Base-by-base conservation (phyloP, 2,888 invertebrate species). In the Xestoiulus laeticollis region DNA sequence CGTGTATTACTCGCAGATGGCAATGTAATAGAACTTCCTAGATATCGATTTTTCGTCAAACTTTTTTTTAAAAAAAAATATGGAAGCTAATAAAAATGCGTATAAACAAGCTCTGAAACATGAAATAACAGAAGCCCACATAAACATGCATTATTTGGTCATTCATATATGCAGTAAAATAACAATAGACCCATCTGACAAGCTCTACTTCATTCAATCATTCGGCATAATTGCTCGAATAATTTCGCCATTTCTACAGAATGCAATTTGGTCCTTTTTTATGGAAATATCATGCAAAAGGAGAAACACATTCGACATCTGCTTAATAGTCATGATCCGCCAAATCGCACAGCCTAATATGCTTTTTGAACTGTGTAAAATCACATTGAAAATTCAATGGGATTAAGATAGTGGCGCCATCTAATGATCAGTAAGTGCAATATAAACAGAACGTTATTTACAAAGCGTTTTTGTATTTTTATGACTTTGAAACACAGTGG, bases 171-270 rank as follows among this genome's bases (percentile, higher is more conserved):
- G n/a, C 53, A 59, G 53, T 2, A 5, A n/a, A 59, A 59, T n/a
- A 59, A 59, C 53, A 59, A 59, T n/a, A n/a, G 53, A 6, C 53
- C 53, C 53, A n/a, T 59, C 48, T 48, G 48, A 48, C 48, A 48
- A 16, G 48, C 14, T 16, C 48, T 16, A 10, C 48, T 48, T 48
- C 48, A 48, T 48, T 48, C 48, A 48, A 48, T 48, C 53, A 59
- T 59, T 59, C 53, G 53, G n/a, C 53, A n/a, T 59, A n/a, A 59
- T 59, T 59, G n/a, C 53, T 59, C 53, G 53, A 59, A 59, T 48
- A 59, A 59, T 59, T 19, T 6, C n/a, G 53, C n/a, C 12, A 59
- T 59, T 59, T 10, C 48, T 16, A 48, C 33, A 38, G 33, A 38
- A 38, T 38, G 33, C 33, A 38, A 38, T 38, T 38, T 38, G 33